Conservation (phyloP, 1,140 invertebrate species). For the Drosophila nannoptera region DNA sequence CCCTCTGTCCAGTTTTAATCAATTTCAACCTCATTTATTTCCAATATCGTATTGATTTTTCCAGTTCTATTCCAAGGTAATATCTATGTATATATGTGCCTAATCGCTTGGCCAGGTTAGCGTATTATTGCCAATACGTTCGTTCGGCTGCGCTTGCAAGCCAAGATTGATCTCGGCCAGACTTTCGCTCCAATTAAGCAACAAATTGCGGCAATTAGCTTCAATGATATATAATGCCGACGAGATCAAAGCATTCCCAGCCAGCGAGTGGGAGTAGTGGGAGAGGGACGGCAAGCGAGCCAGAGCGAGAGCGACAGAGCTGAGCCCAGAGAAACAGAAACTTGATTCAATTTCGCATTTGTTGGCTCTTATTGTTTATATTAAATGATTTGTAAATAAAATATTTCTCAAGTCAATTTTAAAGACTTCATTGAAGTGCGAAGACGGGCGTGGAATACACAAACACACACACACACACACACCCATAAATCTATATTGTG, state of each 20-base stretch:
- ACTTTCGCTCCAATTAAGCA: conserved; percentile 57
- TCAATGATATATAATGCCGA: neutral
- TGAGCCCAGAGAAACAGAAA: conserved; percentile 3
- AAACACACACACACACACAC: too few species aligned
- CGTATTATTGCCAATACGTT: conserved; percentile 16
- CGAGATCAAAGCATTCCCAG: neutral
- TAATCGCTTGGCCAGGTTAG: too few species aligned
- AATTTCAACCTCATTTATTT: too few species aligned
- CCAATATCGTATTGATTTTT: too few species aligned
- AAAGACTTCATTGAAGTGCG: conserved; percentile 6
- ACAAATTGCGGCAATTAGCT: conserved; percentile 62
- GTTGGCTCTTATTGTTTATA: too few species aligned
- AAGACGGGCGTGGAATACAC: neutral
- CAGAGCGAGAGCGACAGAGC: conserved; percentile 10
- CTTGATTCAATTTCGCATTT: conserved; percentile 5
- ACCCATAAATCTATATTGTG: too few species aligned
- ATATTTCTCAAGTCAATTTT: too few species aligned
- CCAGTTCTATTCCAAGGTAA: too few species aligned
- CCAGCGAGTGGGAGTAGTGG: conserved; percentile 29
- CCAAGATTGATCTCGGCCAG: conserved; percentile 50
- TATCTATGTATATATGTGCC: too few species aligned
- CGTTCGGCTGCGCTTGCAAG: conserved; percentile 24
- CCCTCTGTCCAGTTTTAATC: too few species aligned
- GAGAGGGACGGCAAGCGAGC: neutral
- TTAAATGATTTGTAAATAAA: too few species aligned